phyloP scores from a whole-genome alignment of 1,140 invertebrate genomes.

The Lasioglossum baleicum region DNA sequence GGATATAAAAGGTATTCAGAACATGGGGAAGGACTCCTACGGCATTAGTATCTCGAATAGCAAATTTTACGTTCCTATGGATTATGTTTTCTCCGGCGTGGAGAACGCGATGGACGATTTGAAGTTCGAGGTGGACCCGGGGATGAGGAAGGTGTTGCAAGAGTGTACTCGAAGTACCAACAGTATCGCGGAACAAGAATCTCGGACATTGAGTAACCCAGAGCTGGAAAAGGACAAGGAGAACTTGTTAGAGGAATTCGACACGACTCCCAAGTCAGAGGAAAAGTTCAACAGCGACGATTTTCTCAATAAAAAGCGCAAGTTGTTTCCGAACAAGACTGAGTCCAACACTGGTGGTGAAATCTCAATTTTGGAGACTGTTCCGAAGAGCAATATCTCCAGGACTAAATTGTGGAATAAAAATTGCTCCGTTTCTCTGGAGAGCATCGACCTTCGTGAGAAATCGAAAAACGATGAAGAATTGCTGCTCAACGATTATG shows the following conservation, averaged over 20 bases:
- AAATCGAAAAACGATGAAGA: neutral
- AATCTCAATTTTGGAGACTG: conserved; percentile 44
- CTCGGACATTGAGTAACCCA: neutral
- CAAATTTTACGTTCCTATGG: conserved; percentile 69
- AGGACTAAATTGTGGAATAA: neutral
- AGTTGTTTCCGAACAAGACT: conserved; percentile 49
- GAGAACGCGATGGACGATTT: conserved; percentile 67
- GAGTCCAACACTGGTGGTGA: conserved; percentile 40
- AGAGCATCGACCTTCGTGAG: neutral
- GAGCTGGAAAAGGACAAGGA: neutral
- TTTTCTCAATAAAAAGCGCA: conserved; percentile 20
- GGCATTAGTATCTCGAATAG: conserved; percentile 71
- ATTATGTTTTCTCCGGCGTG: conserved; percentile 64
- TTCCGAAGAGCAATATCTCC: conserved; percentile 2
- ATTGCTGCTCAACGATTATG: neutral
- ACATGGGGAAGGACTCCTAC: conserved; percentile 54
- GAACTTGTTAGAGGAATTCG: neutral
- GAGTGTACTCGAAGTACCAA: conserved; percentile 49
- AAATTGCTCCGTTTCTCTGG: conserved; percentile 4
- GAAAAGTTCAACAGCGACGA: conserved; percentile 6
- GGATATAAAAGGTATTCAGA: conserved; percentile 65
- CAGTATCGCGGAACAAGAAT: neutral
- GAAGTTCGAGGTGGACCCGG: conserved; percentile 70
- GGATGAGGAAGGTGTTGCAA: conserved; percentile 66
- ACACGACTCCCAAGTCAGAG: conserved; percentile 15